Evolutionary conservation across 2,113 vertebrate genomes (phyloP).

Genomic region (Aspiorhynchus laticeps): DNA sequence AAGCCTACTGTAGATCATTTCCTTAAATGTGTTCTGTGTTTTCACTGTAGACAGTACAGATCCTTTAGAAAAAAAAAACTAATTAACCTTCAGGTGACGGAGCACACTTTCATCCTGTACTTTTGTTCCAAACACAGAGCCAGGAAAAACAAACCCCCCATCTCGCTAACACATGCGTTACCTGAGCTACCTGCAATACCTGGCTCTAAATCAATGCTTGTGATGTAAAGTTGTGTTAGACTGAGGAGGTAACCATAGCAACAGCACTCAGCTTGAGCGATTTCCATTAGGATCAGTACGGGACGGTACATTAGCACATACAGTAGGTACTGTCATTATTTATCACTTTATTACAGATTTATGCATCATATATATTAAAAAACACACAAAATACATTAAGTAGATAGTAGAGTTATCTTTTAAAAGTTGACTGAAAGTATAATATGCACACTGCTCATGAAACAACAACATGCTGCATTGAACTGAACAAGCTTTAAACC

Average conservation of each 20-base stretch:
- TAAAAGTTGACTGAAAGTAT: not conserved
- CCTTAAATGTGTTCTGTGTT: not conserved
- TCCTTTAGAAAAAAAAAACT: not conserved
- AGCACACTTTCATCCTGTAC: not conserved
- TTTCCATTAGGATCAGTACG: not conserved
- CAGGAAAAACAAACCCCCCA: not conserved
- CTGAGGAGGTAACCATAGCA: conserved; percentile 11
- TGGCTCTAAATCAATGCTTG: not conserved
- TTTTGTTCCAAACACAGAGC: not conserved
- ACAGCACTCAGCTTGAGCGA: conserved; percentile 4
- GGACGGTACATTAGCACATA: not conserved
- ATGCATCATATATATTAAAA: not conserved
- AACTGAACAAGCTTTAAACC: not conserved
- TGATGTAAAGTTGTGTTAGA: not conserved
- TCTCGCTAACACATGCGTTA: not conserved
- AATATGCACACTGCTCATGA: not conserved
- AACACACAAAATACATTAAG: not conserved
- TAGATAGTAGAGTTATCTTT: not conserved
- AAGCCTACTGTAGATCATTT: not conserved
- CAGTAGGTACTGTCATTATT: not conserved
- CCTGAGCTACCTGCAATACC: not conserved
- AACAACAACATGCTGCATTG: not conserved
- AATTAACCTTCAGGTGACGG: not conserved
- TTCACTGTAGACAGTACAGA: not conserved
- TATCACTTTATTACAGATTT: not conserved